Conservation (phyloP, 2,888 invertebrate species). For the Vandiemenella viatica region DNA sequence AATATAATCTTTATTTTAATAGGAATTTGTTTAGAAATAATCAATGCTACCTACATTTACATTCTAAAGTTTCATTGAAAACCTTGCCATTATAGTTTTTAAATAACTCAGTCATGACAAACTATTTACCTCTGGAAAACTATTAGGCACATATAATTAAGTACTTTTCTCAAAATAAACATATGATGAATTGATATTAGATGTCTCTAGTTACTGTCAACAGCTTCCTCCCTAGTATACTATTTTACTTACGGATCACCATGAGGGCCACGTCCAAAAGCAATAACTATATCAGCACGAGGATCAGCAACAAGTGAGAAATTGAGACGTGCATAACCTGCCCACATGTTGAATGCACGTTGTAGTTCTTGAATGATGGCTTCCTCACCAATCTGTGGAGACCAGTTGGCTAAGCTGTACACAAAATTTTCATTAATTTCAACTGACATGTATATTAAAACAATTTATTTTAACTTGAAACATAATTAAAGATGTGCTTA, state of each 20-base stretch:
- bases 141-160: too few species aligned
- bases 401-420: conserved; percentile 50
- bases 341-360: conserved; percentile 51
- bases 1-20: too few species aligned
- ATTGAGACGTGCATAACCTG: conserved; percentile 42
- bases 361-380: conserved; percentile 41
- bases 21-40: too few species aligned
- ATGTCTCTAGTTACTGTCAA: too few species aligned
- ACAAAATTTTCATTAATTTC: conserved; percentile 11
- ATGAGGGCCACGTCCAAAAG: conserved; percentile 52
- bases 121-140: too few species aligned
- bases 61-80: too few species aligned
- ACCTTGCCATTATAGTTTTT: too few species aligned
- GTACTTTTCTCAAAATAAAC: too few species aligned
- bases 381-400: conserved; percentile 40
- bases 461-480: not conserved
- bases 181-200: too few species aligned
- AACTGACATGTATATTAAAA: not conserved
- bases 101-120: too few species aligned
- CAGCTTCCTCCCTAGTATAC: too few species aligned
- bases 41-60: too few species aligned
- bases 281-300: conserved; percentile 54
- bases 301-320: conserved; percentile 36
- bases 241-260: conserved; percentile 46
- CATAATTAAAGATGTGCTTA: conserved; percentile 32